Evolutionary conservation across 2,113 vertebrate genomes (phyloP).

Genomic region (Petroica traversi): DNA sequence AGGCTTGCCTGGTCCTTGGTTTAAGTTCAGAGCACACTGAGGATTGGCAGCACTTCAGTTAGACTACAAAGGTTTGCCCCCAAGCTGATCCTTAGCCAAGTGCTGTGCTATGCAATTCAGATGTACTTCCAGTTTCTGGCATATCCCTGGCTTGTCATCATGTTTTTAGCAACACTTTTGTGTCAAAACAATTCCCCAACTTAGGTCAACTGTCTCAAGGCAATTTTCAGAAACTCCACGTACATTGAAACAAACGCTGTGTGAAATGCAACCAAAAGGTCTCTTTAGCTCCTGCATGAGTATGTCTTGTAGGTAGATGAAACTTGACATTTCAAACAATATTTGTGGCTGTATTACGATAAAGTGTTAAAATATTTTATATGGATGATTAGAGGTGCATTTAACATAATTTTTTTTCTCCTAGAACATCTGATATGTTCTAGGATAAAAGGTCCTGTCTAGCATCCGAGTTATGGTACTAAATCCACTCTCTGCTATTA

Average conservation of each 20-base stretch:
- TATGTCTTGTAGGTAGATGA: not conserved
- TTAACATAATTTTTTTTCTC: not conserved
- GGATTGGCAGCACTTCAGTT: not conserved
- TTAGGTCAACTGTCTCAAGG: not conserved
- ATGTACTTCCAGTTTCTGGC: not conserved
- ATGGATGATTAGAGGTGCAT: not conserved
- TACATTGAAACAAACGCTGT: not conserved
- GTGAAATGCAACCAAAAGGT: not conserved
- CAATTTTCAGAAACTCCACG: not conserved
- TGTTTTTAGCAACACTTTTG: not conserved
- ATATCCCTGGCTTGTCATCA: not conserved
- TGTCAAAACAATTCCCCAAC: not conserved
- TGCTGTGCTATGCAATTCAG: not conserved
- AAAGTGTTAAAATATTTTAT: not conserved
- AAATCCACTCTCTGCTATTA: not conserved
- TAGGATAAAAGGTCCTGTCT: not conserved
- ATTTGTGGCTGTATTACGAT: not conserved
- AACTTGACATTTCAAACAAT: not conserved
- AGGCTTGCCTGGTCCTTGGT: not conserved
- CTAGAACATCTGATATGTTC: not conserved
- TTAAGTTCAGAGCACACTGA: not conserved
- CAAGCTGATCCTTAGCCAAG: not conserved
- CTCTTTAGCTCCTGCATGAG: not conserved
- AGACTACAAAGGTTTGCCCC: not conserved
- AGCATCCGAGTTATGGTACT: not conserved